Evolutionary conservation across 2,113 vertebrate species (phyloP).

Genomic region (Charadrius vociferus): DNA sequence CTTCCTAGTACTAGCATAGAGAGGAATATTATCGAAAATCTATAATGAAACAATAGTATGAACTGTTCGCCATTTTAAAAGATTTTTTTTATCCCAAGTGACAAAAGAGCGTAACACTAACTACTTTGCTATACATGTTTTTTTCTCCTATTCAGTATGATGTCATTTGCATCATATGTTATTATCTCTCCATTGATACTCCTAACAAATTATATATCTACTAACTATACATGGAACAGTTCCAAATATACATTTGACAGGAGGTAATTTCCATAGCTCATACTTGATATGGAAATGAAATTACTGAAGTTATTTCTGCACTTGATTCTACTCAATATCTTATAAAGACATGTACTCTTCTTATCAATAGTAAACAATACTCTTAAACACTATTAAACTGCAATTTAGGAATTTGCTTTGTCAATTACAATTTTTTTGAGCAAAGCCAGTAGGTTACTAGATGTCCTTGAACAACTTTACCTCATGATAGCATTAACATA

Average conservation of each 20-base stretch:
- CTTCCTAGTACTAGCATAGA: not conserved
- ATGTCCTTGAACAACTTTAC: not conserved
- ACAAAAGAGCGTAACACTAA: not conserved
- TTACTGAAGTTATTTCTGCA: not conserved
- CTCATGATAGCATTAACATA: not conserved
- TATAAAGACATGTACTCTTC: not conserved
- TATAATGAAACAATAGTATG: not conserved
- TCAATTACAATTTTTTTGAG: not conserved
- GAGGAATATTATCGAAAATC: not conserved
- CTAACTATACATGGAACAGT: not conserved
- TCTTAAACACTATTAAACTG: not conserved
- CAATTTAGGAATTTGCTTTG: not conserved
- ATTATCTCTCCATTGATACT: not conserved
- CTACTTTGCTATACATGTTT: not conserved
- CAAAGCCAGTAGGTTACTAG: not conserved
- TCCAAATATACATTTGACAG: not conserved
- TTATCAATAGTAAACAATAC: not conserved
- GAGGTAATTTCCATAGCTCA: not conserved
- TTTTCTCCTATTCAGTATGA: not conserved
- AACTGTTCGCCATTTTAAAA: not conserved
- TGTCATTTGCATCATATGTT: not conserved
- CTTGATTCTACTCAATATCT: not conserved
- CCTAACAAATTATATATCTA: not conserved
- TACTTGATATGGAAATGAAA: not conserved
- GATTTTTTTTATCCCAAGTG: not conserved